phyloP scores from a whole-genome alignment of 2,888 invertebrate species.

The Tortricodes alternella region DNA sequence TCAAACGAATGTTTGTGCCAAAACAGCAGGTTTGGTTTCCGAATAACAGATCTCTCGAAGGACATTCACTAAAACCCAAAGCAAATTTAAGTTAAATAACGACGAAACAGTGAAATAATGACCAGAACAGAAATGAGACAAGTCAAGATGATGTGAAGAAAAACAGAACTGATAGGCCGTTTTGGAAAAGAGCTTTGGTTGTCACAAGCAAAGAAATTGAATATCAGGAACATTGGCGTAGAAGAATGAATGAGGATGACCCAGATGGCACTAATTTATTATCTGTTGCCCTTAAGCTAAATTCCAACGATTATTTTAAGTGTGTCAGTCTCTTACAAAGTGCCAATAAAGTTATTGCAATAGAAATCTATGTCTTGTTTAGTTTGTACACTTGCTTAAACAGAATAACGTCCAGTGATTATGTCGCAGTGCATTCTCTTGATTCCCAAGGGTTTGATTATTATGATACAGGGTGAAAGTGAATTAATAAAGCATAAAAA shows the following conservation, averaged over 20 bases:
- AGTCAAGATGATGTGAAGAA: conserved; percentile 68
- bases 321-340: conserved; percentile 59
- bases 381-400: conserved; percentile 42
- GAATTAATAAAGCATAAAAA: conserved; percentile 73
- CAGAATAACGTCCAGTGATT: conserved; percentile 62
- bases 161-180: conserved; percentile 80
- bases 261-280: conserved; percentile 54
- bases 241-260: conserved; percentile 65
- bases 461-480: conserved; percentile 78
- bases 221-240: conserved; percentile 64
- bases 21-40: conserved; percentile 67
- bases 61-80: conserved; percentile 69
- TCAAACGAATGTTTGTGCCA: conserved; percentile 50
- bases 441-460: conserved; percentile 62
- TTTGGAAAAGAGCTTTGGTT: conserved; percentile 79
- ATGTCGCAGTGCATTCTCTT: conserved; percentile 71
- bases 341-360: conserved; percentile 57
- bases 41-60: conserved; percentile 83
- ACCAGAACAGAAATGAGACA: conserved; percentile 67
- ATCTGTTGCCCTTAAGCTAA: conserved; percentile 54
- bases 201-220: conserved; percentile 74
- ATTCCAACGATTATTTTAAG: conserved; percentile 44
- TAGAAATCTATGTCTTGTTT: conserved; percentile 33
- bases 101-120: conserved; percentile 64
- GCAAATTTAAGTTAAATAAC: conserved; percentile 47